Percentiles rank a stretch among this genome's conserved stretches.
Conservation (phyloP, 2,888 invertebrate genomes). For the Drosophila mettleri region DNA sequence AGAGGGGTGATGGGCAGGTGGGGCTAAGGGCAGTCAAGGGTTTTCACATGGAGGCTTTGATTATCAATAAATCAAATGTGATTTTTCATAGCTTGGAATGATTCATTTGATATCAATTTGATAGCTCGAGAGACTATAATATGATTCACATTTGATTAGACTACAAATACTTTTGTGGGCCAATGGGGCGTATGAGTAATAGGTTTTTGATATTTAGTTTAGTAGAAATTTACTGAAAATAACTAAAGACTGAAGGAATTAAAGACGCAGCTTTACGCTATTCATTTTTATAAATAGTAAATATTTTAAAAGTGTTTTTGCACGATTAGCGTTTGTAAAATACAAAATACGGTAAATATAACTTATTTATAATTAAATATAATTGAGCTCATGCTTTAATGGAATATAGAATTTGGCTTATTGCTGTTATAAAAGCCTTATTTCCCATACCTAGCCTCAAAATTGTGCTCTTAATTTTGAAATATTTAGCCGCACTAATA, state of each 20-base stretch:
- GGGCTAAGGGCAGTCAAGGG: neutral
- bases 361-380: neutral
- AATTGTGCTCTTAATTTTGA: no score
- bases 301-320: neutral
- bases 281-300: neutral
- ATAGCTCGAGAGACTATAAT: neutral
- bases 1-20: neutral
- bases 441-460: no score
- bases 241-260: neutral
- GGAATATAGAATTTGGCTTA: no score
- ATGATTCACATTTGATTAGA: slow-evolving; percentile 13
- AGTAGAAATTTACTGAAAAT: no score
- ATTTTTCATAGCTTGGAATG: neutral
- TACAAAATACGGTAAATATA: neutral
- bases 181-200: slow-evolving; percentile 10
- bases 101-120: slow-evolving; percentile 10
- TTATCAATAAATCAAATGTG: slow-evolving; percentile 5
- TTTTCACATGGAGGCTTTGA: neutral
- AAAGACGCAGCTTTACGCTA: neutral
- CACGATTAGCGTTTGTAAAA: neutral
- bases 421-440: no score
- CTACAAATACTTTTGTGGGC: no score
- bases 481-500: no score
- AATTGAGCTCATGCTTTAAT: no score
- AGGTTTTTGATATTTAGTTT: neutral